Evolutionary conservation across 2,113 vertebrate species (phyloP).

Genomic region (Chionodraco myersi): DNA sequence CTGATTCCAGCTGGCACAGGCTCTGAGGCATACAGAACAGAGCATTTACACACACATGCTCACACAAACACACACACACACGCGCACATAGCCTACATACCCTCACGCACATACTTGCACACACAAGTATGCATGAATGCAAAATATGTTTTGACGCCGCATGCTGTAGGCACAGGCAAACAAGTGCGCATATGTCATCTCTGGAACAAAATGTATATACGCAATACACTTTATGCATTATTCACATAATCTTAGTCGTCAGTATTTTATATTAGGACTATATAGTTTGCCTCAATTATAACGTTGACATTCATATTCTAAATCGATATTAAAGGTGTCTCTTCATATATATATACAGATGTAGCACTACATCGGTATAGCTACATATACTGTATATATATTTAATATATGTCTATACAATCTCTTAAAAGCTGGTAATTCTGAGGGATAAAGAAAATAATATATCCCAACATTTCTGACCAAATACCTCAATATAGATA

Average conservation of each 20-base stretch:
- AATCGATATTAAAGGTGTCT: too few species aligned
- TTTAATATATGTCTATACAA: too few species aligned
- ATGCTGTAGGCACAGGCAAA: constrained; percentile 26
- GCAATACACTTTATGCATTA: not conserved
- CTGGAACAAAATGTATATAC: not conserved
- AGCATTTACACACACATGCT: constrained; percentile 51
- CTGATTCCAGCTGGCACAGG: constrained; percentile 78
- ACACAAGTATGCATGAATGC: constrained; percentile 26
- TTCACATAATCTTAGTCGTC: not conserved
- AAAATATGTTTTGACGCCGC: constrained; percentile 42
- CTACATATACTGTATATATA: too few species aligned
- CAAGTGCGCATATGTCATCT: not conserved
- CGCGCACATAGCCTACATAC: not conserved
- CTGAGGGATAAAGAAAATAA: too few species aligned
- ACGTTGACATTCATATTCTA: too few species aligned
- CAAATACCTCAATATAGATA: too few species aligned
- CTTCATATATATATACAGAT: too few species aligned
- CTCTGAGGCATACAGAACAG: constrained; percentile 80
- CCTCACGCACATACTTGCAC: not conserved
- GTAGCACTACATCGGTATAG: too few species aligned
- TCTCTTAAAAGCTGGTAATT: too few species aligned
- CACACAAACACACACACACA: constrained; percentile 1
- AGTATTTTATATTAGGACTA: not conserved
- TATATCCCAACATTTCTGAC: too few species aligned
- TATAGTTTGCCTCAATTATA: too few species aligned